phyloP scores from a whole-genome alignment of 2,113 vertebrate species.

The Ia io region DNA sequence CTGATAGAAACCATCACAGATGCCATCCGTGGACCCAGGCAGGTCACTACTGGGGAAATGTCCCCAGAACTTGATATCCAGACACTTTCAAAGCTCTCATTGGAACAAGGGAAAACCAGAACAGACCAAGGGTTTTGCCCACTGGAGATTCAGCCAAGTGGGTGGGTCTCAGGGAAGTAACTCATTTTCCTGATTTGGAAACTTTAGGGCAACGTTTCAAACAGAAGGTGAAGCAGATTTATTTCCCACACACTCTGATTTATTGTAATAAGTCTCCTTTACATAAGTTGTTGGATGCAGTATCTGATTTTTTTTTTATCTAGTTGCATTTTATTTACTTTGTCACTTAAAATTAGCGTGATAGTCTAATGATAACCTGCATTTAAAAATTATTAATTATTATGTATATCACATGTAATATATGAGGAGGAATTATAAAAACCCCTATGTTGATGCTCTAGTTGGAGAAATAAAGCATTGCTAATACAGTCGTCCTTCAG shows the following conservation, averaged over 20 bases:
- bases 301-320: not conserved
- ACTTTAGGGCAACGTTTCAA: slow-evolving; percentile 23
- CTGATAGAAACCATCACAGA: slow-evolving; percentile 54
- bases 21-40: not conserved
- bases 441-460: not conserved
- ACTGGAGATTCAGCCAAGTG: not conserved
- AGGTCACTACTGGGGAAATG: not conserved
- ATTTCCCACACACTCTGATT: not conserved
- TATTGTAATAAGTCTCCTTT: not conserved
- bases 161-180: not conserved
- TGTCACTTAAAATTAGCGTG: not conserved
- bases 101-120: slow-evolving; percentile 23
- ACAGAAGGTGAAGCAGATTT: slow-evolving; percentile 17
- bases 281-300: not conserved
- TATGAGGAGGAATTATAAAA: not conserved
- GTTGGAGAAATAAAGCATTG: not conserved
- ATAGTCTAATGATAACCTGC: not conserved
- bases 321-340: not conserved
- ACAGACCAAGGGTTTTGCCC: not conserved
- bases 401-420: not conserved
- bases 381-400: not conserved
- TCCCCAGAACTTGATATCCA: not conserved
- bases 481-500: not conserved
- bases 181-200: slow-evolving; percentile 41
- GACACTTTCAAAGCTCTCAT: not conserved